Base-by-base conservation (phyloP, 2,113 vertebrate genomes). In the Indri indri region DNA sequence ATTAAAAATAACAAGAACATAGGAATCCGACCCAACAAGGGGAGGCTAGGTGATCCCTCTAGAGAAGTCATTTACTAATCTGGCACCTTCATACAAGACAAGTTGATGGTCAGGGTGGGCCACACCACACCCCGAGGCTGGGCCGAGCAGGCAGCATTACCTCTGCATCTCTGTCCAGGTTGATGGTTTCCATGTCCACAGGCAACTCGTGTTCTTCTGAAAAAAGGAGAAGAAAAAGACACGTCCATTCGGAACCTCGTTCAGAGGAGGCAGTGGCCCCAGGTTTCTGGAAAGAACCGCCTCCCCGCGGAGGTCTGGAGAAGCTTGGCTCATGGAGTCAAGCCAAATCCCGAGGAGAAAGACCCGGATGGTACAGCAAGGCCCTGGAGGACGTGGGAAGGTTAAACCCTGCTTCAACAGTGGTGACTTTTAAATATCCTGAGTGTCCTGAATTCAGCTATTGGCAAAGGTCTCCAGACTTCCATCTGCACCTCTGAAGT, bases 131-230 rank as follows among this genome's bases (percentile, higher is more conserved):
- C 50, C 47, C 0, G 25, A 50, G 76, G 61, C 42, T 8, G 40
- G n/a, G 40, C 1, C 0, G 20, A 6, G 52, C 57, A 52, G 59
- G 83, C 0, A 0, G 42, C 22, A 22, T 99, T 97, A 99, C 99
- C 99, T 99, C 99, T 96, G 99, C 99, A 52, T 99, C 99, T 92
- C 99, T 99, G 97, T 99, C 99, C 98, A 99, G 98, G 88, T 91
- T 99, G 97, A 99, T 99, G 7, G 99, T 99, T 73, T 99, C 99
- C 99, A 99, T 99, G 96, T 99, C 99, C 98, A 99, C 99, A 30
- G 99, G 99, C 18, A 99, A 99, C 98, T 99, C 99, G 59, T 99
- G 99, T 95, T 99, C 99, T 97, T 97, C 99, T 99, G 98, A 40
- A 97, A 93, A 18, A 96, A 65, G 90, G 84, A 59, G 14, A 98